Percentiles rank a stretch among this genome's conserved stretches.
Evolutionary conservation across 2,797 vertebrate genomes (phyloP).

Genomic region (Telmatherina bonti): DNA sequence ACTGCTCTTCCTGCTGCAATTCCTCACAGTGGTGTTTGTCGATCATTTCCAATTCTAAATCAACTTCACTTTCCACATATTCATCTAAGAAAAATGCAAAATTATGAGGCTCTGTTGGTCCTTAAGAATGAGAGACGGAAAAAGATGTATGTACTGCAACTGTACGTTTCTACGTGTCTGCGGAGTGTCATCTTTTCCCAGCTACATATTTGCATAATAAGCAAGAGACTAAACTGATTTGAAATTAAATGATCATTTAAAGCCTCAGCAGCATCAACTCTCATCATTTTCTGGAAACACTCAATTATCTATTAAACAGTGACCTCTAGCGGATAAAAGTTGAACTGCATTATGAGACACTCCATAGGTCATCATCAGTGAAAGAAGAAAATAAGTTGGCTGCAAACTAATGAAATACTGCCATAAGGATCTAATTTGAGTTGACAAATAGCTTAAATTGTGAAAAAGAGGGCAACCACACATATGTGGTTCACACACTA

Average conservation of each 20-base stretch:
- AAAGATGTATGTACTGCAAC: too few species aligned
- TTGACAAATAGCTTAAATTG: too few species aligned
- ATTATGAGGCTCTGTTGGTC: not conserved
- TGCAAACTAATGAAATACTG: not conserved
- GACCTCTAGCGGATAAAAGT: not conserved
- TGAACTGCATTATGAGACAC: not conserved
- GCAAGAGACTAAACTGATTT: not conserved
- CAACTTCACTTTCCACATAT: constrained; percentile 75
- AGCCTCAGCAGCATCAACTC: not conserved
- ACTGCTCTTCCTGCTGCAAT: constrained; percentile 77
- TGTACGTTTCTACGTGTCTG: not conserved
- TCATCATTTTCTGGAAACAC: not conserved
- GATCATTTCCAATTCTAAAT: constrained; percentile 45
- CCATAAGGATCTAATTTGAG: too few species aligned
- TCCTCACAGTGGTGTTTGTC: constrained; percentile 64
- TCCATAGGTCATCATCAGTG: not conserved
- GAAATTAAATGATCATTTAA: not conserved
- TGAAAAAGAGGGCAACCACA: not conserved
- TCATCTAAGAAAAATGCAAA: constrained; percentile 37
- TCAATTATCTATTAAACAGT: not conserved
- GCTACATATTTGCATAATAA: not conserved
- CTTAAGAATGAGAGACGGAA: too few species aligned
- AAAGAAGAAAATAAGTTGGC: not conserved
- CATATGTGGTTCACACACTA: not conserved
- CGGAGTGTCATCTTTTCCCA: not conserved